Evolutionary conservation across 2,888 invertebrate genomes (phyloP).

Genomic region (Mythimna lalbum): DNA sequence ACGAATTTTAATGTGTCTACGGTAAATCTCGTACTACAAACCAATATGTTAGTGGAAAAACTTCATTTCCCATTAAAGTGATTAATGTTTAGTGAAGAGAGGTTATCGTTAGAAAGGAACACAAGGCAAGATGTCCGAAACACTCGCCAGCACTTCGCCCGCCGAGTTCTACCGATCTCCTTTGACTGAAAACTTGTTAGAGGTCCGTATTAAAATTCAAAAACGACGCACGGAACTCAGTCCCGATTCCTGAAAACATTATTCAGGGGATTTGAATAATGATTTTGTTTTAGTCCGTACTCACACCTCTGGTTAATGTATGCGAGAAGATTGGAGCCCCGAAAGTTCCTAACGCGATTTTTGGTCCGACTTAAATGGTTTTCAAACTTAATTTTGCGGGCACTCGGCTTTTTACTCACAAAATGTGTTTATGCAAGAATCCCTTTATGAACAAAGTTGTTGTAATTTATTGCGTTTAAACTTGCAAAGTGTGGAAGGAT

Average conservation of each 20-base stretch:
- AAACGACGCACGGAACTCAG: conserved; percentile 88
- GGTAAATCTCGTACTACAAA: neutral
- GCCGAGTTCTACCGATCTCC: conserved; percentile 83
- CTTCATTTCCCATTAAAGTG: neutral
- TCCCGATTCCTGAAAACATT: conserved; percentile 89
- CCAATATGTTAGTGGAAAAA: too few species aligned
- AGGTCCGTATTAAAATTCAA: conserved; percentile 90
- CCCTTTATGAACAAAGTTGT: conserved; percentile 67
- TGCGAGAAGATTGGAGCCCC: conserved; percentile 83
- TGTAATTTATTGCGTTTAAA: conserved; percentile 64
- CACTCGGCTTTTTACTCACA: conserved; percentile 71
- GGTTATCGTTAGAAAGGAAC: neutral
- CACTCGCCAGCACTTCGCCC: conserved; percentile 64
- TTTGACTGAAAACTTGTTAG: conserved; percentile 90
- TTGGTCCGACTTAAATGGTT: conserved; percentile 88
- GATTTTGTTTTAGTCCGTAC: conserved; percentile 87
- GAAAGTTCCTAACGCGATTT: conserved; percentile 87
- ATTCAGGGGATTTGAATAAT: conserved; percentile 90
- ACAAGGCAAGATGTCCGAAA: conserved; percentile 64
- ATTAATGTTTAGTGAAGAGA: neutral
- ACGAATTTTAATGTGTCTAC: neutral
- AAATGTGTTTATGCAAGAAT: conserved; percentile 76
- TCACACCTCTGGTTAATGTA: conserved; percentile 81
- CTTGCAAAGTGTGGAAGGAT: conserved; percentile 60
- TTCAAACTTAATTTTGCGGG: conserved; percentile 85